Evolutionary conservation across 2,113 vertebrate genomes (phyloP).

Genomic region (Vanacampus margaritifer): DNA sequence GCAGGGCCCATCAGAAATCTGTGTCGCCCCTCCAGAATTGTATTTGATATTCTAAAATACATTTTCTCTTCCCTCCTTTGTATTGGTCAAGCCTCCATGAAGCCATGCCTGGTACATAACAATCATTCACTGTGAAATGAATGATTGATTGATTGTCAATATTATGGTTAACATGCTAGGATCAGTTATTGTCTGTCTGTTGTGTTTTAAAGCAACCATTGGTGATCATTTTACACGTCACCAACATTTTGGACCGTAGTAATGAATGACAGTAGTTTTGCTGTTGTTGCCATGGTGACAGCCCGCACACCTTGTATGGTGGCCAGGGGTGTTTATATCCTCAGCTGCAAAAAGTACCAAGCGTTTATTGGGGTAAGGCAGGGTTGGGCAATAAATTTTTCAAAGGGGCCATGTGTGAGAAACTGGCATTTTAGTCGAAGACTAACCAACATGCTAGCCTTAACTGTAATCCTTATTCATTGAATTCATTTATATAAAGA

Average conservation of each 20-base stretch:
- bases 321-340: background rate
- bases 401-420: too few species aligned
- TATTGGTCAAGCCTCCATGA: too few species aligned
- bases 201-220: background rate
- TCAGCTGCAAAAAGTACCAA: background rate
- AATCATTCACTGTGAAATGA: constrained; percentile 38
- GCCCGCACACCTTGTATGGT: background rate
- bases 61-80: too few species aligned
- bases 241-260: background rate
- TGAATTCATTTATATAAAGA: too few species aligned
- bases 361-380: background rate
- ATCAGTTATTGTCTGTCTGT: background rate
- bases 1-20: too few species aligned
- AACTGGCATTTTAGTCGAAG: background rate
- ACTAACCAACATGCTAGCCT: background rate
- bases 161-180: constrained; percentile 24
- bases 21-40: too few species aligned
- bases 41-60: too few species aligned
- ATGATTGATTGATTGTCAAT: constrained; percentile 41
- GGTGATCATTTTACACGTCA: background rate
- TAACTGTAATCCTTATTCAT: too few species aligned
- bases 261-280: background rate
- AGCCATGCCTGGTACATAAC: too few species aligned
- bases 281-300: background rate
- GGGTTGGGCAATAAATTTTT: background rate